Percentiles rank a stretch among this genome's conserved stretches.
These are phyloP conservation scores for Operophtera brumata DNA, from an alignment of 2,888 invertebrate species.

Conservation along the genomic window DNA sequence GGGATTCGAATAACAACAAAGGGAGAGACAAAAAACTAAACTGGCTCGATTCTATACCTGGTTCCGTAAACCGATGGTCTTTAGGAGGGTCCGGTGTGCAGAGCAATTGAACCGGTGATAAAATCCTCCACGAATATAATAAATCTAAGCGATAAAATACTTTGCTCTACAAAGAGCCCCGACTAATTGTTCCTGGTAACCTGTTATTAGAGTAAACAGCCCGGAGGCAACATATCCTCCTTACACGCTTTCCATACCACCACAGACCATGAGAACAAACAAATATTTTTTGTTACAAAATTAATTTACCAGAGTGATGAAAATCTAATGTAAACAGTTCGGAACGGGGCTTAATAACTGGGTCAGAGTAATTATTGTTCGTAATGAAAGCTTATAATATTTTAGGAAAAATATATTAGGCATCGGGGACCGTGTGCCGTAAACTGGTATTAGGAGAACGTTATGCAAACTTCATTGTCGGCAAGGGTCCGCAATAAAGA, in stretches of 20 bases:
- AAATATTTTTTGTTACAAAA: slow-evolving; percentile 37
- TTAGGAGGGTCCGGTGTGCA: slow-evolving; percentile 33
- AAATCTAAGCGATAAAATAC: slow-evolving; percentile 75
- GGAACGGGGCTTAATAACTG: slow-evolving; percentile 36
- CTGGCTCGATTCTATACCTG: slow-evolving; percentile 69
- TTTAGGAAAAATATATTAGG: slow-evolving; percentile 42
- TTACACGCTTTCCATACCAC: slow-evolving; percentile 31
- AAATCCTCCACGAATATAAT: slow-evolving; percentile 75
- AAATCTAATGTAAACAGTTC: slow-evolving; percentile 43
- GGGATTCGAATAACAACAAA: slow-evolving; percentile 74
- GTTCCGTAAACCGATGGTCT: slow-evolving; percentile 48
- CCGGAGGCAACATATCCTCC: slow-evolving; percentile 42
- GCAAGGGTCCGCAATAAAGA: slow-evolving; percentile 61
- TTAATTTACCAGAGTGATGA: slow-evolving; percentile 37
- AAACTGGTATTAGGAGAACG: slow-evolving; percentile 50
- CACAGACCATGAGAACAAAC: slow-evolving; percentile 41
- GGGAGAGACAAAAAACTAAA: slow-evolving; percentile 74
- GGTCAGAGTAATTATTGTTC: slow-evolving; percentile 36
- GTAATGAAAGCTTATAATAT: slow-evolving; percentile 22
- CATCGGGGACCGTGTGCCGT: slow-evolving; percentile 41
- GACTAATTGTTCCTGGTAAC: slow-evolving; percentile 72
- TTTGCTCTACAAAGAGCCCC: slow-evolving; percentile 63
- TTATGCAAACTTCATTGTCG: slow-evolving; percentile 64
- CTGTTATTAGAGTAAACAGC: slow-evolving; percentile 65
- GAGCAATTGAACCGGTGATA: slow-evolving; percentile 64